Evolutionary conservation across 2,113 vertebrate species (phyloP).

Genomic region (Thunnus thynnus): DNA sequence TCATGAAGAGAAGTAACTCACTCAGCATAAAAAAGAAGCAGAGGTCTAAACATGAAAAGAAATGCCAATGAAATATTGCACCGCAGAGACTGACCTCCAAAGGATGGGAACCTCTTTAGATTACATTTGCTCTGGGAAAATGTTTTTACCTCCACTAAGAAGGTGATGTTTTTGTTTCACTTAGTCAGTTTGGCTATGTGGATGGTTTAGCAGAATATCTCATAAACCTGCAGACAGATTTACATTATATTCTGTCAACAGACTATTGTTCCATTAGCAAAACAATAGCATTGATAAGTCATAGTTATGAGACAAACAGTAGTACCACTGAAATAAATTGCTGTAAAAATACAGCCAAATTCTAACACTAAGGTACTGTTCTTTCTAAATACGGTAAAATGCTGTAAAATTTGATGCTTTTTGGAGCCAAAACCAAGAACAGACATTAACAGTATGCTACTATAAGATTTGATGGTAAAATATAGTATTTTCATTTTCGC

Average conservation of each 20-base stretch:
- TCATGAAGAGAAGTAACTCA: constrained; percentile 5
- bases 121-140: constrained; percentile 54
- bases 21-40: neutral
- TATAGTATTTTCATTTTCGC: too few species aligned
- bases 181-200: neutral
- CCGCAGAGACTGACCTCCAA: constrained; percentile 30
- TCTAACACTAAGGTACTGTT: too few species aligned
- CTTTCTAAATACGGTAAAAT: too few species aligned
- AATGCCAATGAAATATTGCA: neutral
- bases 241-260: constrained; percentile 21
- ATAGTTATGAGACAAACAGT: neutral
- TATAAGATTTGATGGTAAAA: too few species aligned
- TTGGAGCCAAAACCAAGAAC: too few species aligned
- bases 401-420: too few species aligned
- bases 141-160: constrained; percentile 9
- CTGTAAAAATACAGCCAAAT: too few species aligned
- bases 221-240: constrained; percentile 8
- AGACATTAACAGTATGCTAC: too few species aligned
- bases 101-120: constrained; percentile 30
- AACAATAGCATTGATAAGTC: neutral
- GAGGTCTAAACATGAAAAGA: constrained; percentile 15
- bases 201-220: constrained; percentile 16
- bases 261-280: constrained; percentile 2
- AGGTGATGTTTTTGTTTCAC: constrained; percentile 38
- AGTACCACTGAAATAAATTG: too few species aligned